Evolutionary conservation across 2,888 invertebrate genomes (phyloP), one percentile per base, ranked within the genome.

Genomic region (Chrysina gloriosa): DNA sequence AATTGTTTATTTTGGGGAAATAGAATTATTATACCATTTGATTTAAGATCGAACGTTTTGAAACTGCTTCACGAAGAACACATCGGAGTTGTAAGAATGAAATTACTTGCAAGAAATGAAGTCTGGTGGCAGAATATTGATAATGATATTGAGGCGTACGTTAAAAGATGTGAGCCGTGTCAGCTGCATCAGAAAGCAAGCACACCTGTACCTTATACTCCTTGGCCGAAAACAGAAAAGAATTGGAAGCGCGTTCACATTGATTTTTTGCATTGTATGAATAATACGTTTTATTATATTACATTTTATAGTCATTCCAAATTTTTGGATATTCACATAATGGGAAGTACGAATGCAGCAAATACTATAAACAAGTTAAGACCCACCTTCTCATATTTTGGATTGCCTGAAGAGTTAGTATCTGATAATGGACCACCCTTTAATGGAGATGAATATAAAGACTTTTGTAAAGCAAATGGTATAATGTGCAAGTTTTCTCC

Each of bases 221-320:
- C 71, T 27, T 75, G 74, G 73, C 71, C 69, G 21, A 74, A 68
- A 58, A 67, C 80, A 14, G 67, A 66, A 1, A 66, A 70, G 36
- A 75, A 77, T 11, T 80, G 80, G 79, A 70, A 78, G 61, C 72
- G 83, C 7, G 68, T 83, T 2, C 83, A 84, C 71, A 72, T 81
- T 9, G 84, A 84, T 69, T 82, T 79, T 72, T 81, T 81, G 3
- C 81, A 81, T 6, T 82, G 80, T 27, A 69, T 80, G 36, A 76
- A 74, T 6, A 67, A 66, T 4, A 77, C 75, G 73, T 75, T 79
- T 27, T 67, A 83, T 3, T 69, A 83, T 14, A 68, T 82, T 7
- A 76, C n/a, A n/a, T n/a, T 82, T 1, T 82, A 83, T 69, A 76
- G 81, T 7, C 75, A 75, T 65, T 80, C 80, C 0, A 84, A 83